Base-by-base conservation (phyloP, 2,113 vertebrate genomes). In the Cairina moschata region DNA sequence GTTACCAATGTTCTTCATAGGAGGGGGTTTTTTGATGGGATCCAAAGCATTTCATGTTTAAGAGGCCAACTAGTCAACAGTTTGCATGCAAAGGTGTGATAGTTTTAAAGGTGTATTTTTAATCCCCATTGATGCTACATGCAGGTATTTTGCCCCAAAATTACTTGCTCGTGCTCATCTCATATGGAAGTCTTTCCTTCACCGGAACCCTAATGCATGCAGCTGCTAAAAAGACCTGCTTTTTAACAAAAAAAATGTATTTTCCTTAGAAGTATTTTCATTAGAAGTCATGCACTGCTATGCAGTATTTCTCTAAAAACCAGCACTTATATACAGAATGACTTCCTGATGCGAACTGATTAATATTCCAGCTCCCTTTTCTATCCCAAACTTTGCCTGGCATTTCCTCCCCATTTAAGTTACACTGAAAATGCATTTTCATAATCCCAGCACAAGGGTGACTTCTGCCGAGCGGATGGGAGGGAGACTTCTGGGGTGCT, bases 271-370 rank as follows among this genome's bases (percentile, higher is more conserved):
- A 48, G 20, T 48, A 48, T 48, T 48, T 48, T 34, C 66, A 31
- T n/a, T 17, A 48, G 36, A 59, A 83, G 40, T 36, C 21, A 23
- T 34, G 56, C 52, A 32, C 75, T 84, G 79, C 66, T 69, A 66
- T 58, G 66, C 55, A 66, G 38, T 7, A 36, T 25, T 86, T 48
- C 66, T 58, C 42, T 10, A 71, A 76, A 86, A 90, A 36, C 3
- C 0, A 18, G 9, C 62, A 42, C 44, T 4, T 1, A 40, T 44
- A 38, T 68, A 74, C 34, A 1, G 4, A 91, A 81, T 22, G 85
- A 66, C 15, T 91, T 96, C 83, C 92, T 23, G 8, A 16, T 20
- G 80, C 8, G 36, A 80, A 86, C 36, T 92, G 86, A 97, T 93
- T 34, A 75, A 36, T 81, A 92, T 73, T 72, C 44, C 96, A 91